Percentiles rank a stretch among this genome's conserved stretches.
These are phyloP conservation scores for Sebastes itinus DNA, from an alignment of 2,797 vertebrate genomes.

Conservation along the genomic window DNA sequence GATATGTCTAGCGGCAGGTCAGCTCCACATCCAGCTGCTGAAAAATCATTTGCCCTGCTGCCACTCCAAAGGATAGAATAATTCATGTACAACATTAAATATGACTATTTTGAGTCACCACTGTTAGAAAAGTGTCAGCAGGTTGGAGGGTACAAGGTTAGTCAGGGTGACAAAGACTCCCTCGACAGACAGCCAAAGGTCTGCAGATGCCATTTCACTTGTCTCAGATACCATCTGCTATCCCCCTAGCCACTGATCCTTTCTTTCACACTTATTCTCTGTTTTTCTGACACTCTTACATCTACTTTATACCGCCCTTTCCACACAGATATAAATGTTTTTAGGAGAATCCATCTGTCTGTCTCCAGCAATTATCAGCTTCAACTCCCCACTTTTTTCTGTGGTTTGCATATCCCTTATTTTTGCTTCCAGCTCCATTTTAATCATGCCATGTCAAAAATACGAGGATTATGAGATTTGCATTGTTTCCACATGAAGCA, in stretches of 20 bases:
- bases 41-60: neutral
- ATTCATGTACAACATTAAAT: neutral
- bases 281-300: neutral
- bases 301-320: neutral
- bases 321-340: neutral
- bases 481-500: constrained; percentile 68
- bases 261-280: constrained; percentile 6
- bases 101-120: neutral
- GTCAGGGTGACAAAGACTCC: constrained; percentile 1
- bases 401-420: constrained; percentile 41
- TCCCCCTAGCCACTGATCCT: neutral
- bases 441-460: constrained; percentile 67
- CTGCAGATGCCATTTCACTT: constrained; percentile 25
- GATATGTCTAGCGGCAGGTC: neutral
- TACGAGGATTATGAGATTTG: constrained; percentile 70
- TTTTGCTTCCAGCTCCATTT: constrained; percentile 52
- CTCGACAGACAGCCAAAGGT: constrained; percentile 21
- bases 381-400: neutral
- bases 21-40: neutral
- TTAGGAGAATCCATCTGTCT: constrained; percentile 12
- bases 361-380: neutral
- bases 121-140: neutral
- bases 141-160: constrained; percentile 16
- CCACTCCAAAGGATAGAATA: neutral
- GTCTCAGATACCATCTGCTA: constrained; percentile 19